Percentiles rank a stretch among this genome's conserved stretches.
Conservation (phyloP, 2,888 invertebrate species). For the Epinotia bilunana region DNA sequence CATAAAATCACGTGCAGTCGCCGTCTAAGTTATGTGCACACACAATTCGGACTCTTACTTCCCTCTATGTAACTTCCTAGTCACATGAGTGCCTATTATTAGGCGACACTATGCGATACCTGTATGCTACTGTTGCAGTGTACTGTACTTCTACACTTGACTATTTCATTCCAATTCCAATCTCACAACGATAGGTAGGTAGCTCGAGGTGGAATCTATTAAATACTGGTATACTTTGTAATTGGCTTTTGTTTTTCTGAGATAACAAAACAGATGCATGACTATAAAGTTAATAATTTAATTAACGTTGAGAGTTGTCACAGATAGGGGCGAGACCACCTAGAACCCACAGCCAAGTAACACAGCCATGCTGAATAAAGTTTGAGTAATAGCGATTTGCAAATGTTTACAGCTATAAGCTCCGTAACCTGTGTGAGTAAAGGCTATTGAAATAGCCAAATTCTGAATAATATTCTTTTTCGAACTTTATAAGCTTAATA, state of each 20-base stretch:
- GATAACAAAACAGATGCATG: background rate
- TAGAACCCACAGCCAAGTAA: too few species aligned
- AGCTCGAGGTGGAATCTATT: background rate
- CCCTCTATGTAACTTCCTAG: constrained; percentile 5
- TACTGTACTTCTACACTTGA: background rate
- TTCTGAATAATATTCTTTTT: too few species aligned
- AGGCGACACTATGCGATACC: background rate
- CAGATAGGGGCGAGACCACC: constrained; percentile 45
- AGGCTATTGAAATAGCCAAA: too few species aligned
- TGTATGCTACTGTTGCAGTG: background rate
- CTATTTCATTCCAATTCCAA: background rate
- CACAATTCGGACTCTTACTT: background rate
- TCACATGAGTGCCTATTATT: background rate
- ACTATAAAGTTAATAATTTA: background rate
- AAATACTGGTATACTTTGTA: constrained; percentile 10
- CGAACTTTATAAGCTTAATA: too few species aligned
- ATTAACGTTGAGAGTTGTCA: background rate
- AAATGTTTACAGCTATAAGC: too few species aligned
- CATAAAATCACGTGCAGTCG: constrained; percentile 4
- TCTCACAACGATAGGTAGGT: background rate
- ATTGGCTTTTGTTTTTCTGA: constrained; percentile 17
- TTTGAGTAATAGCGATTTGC: too few species aligned
- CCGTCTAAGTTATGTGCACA: constrained; percentile 2
- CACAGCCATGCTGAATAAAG: too few species aligned
- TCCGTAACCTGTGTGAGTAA: too few species aligned